Percentiles rank a stretch among this genome's conserved stretches.
Evolutionary conservation across 2,113 vertebrate genomes (phyloP).

Genomic region (Noctilio leporinus): DNA sequence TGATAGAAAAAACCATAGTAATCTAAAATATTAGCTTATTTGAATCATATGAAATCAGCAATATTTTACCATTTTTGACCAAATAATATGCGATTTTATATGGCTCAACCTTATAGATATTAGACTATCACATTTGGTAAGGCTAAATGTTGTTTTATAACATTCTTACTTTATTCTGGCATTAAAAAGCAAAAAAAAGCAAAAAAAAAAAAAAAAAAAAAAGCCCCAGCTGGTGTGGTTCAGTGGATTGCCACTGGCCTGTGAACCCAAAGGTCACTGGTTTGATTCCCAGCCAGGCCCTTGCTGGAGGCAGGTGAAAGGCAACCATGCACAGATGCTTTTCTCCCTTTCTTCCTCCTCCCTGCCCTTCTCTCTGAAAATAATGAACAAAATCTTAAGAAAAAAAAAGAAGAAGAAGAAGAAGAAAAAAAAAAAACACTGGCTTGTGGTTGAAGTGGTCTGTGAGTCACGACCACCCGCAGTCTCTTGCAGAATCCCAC

Average conservation of each 20-base stretch:
- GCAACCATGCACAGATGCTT: no score
- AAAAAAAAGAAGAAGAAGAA: not conserved
- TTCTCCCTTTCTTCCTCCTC: no score
- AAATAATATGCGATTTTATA: not conserved
- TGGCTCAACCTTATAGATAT: not conserved
- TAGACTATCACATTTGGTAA: not conserved
- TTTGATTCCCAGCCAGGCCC: no score
- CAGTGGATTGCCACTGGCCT: no score
- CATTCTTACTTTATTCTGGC: not conserved
- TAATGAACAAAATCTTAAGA: no score
- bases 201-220: not conserved
- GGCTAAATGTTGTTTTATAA: not conserved
- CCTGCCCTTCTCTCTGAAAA: no score
- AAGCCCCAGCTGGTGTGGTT: no score
- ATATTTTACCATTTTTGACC: not conserved
- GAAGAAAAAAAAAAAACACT: not conserved
- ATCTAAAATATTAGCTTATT: not conserved
- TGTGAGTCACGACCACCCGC: not conserved
- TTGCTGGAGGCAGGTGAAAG: no score
- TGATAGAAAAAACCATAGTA: not conserved
- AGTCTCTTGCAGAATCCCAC: not conserved
- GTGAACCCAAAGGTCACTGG: no score
- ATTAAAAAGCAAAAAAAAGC: not conserved
- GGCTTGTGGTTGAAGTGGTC: not conserved
- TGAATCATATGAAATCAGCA: not conserved